Evolutionary conservation across 2,113 vertebrate genomes (phyloP).

Genomic region (Micronycteris hirsuta): DNA sequence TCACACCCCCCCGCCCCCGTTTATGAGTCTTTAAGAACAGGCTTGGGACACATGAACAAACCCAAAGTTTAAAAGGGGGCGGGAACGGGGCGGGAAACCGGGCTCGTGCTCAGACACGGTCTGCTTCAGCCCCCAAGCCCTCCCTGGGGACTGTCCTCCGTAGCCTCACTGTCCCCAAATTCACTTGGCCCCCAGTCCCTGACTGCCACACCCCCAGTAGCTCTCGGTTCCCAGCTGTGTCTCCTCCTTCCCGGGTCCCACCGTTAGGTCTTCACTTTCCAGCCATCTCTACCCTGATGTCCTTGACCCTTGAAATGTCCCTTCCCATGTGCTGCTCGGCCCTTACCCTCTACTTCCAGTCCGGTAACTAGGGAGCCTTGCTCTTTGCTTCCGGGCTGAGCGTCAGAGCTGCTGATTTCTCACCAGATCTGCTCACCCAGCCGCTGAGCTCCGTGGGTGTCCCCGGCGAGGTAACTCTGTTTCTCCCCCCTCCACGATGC

Average conservation of each 20-base stretch:
- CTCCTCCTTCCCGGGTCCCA: neutral
- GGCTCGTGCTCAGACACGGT: neutral
- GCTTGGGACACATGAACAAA: neutral
- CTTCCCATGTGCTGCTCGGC: neutral
- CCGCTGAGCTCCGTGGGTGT: neutral
- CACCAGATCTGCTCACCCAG: neutral
- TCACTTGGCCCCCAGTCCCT: neutral
- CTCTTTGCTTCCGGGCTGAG: neutral
- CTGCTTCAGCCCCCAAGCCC: neutral
- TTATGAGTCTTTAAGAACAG: neutral
- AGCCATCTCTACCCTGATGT: neutral
- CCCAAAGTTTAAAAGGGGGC: neutral
- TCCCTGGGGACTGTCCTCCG: neutral
- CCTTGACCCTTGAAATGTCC: neutral
- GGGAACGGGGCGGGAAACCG: neutral
- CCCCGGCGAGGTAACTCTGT: neutral
- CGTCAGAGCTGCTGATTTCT: neutral
- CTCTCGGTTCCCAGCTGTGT: neutral
- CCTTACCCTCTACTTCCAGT: accelerated
- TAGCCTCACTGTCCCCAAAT: neutral
- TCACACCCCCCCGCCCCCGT: too few relatives aligned
- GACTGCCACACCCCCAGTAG: neutral
- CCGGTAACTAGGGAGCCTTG: neutral
- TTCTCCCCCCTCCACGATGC: neutral
- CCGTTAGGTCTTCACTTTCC: neutral